Evolutionary conservation across 2,113 vertebrate genomes (phyloP).

Genomic region (Protobothrops mucrosquamatus): DNA sequence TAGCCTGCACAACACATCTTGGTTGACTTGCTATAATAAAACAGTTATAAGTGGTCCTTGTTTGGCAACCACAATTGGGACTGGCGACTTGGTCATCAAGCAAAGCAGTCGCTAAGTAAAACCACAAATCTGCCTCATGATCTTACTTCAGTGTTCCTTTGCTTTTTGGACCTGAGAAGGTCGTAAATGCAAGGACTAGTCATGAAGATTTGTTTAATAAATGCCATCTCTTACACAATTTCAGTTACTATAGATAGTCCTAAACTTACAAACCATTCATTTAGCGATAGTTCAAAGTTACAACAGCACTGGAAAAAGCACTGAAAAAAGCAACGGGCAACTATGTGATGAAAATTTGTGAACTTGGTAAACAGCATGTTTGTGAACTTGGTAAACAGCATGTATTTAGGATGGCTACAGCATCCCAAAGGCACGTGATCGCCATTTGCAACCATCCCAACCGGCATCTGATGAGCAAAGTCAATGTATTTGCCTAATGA

Average conservation of each 20-base stretch:
- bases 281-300: background rate
- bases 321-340: background rate
- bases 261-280: background rate
- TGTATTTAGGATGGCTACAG: background rate
- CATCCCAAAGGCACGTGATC: background rate
- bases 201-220: background rate
- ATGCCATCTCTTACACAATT: background rate
- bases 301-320: background rate
- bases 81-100: background rate
- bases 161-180: background rate
- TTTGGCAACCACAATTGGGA: background rate
- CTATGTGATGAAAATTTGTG: background rate
- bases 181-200: background rate
- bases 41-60: background rate
- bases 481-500: background rate
- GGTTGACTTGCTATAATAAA: background rate
- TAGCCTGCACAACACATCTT: background rate
- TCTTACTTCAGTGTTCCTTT: background rate
- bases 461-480: background rate
- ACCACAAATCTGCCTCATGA: background rate
- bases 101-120: background rate
- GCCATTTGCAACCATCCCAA: background rate
- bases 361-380: background rate
- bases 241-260: background rate
- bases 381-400: background rate